Percentiles rank a stretch among this genome's conserved stretches.
These are phyloP conservation scores for Peromyscus polionotus DNA, from an alignment of 2,113 vertebrate genomes.

Conservation along the genomic window DNA sequence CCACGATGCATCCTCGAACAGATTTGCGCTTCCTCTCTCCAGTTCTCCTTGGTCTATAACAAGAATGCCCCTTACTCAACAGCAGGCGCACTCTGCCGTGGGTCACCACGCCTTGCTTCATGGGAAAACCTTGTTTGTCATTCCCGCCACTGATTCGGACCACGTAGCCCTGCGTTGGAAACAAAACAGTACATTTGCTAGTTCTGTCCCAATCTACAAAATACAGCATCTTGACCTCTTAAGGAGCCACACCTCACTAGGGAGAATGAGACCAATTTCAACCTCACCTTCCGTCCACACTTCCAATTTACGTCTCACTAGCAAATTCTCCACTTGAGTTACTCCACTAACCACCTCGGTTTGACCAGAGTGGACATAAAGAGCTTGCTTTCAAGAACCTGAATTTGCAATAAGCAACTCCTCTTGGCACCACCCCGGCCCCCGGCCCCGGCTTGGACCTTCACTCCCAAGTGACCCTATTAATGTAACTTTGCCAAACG, in stretches of 20 bases:
- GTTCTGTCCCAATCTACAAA: neutral
- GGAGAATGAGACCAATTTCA: neutral
- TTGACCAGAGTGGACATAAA: neutral
- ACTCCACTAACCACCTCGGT: neutral
- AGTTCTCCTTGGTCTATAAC: constrained; percentile 96
- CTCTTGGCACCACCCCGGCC: neutral
- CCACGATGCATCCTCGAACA: constrained; percentile 98
- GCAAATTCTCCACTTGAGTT: neutral
- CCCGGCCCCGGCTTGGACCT: neutral
- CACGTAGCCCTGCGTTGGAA: constrained; percentile 92
- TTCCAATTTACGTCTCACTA: neutral
- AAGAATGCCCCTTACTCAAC: constrained; percentile 98
- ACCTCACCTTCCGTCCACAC: neutral
- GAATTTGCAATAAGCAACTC: neutral
- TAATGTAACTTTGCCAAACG: neutral
- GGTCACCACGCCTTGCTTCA: constrained; percentile 98
- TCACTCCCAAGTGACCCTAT: too few species aligned
- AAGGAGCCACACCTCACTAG: neutral
- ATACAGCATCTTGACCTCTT: neutral
- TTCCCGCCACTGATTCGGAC: constrained; percentile 99
- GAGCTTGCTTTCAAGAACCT: neutral
- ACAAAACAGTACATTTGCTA: neutral
- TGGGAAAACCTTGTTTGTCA: constrained; percentile 98
- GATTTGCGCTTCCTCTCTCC: constrained; percentile 99
- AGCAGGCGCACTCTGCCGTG: constrained; percentile 97